Conservation (phyloP, 2,797 vertebrate species). For the Lagodon rhomboides region DNA sequence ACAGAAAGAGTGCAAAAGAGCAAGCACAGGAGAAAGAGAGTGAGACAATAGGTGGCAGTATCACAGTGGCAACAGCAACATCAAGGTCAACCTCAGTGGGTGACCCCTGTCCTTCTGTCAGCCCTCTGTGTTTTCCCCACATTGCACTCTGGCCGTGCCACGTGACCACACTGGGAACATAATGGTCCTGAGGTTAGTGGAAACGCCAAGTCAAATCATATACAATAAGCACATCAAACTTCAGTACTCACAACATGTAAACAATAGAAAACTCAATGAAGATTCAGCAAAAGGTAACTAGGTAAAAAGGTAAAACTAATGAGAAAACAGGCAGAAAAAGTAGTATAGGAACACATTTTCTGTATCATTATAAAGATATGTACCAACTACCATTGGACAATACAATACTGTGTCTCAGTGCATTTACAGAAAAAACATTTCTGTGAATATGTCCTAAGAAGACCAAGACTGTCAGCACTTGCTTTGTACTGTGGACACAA, state of each 20-base stretch:
- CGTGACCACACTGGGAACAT: conserved; percentile 39
- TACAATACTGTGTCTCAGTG: neutral
- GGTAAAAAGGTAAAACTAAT: neutral
- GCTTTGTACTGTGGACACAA: neutral
- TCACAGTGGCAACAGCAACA: conserved; percentile 32
- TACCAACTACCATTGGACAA: neutral
- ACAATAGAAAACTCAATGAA: neutral
- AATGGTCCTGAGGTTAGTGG: conserved; percentile 7
- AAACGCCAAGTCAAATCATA: conserved; percentile 5
- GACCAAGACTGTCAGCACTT: neutral
- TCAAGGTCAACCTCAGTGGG: conserved; percentile 68
- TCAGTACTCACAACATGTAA: neutral
- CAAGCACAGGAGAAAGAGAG: conserved; percentile 9
- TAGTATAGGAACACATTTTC: neutral
- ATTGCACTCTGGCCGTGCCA: conserved; percentile 38
- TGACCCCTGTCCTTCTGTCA: conserved; percentile 65
- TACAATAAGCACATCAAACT: conserved; percentile 10
- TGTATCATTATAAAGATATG: neutral
- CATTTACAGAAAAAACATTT: conserved; percentile 1
- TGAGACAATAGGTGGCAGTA: conserved; percentile 17
- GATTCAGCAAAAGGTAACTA: neutral
- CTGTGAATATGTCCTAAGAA: neutral
- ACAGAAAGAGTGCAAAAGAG: conserved; percentile 29
- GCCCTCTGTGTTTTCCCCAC: conserved; percentile 57
- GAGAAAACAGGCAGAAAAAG: neutral